Evolutionary conservation across 2,797 vertebrate genomes (phyloP).

Genomic region (Odontamblyopus lacepedii): DNA sequence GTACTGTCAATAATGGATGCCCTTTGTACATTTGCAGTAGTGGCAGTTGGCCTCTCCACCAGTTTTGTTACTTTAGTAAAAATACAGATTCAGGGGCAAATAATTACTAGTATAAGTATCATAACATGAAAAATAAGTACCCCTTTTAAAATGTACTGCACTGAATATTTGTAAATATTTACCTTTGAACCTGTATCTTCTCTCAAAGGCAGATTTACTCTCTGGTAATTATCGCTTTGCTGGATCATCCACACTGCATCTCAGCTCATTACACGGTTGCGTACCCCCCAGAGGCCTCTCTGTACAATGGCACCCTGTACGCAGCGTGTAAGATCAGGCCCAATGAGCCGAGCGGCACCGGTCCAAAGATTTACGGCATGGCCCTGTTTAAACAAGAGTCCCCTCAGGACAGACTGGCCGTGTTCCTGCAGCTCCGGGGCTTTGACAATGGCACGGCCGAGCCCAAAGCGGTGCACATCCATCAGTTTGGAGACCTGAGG

Average conservation of each 20-base stretch:
- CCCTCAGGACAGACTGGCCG: constrained; percentile 72
- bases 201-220: constrained; percentile 45
- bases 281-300: constrained; percentile 59
- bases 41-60: too few relatives aligned
- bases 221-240: constrained; percentile 34
- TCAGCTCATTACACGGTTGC: constrained; percentile 21
- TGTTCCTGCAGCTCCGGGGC: constrained; percentile 79
- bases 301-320: constrained; percentile 77
- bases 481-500: constrained; percentile 87
- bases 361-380: constrained; percentile 81
- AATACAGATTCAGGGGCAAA: too few relatives aligned
- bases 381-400: constrained; percentile 84
- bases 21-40: not conserved
- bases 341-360: constrained; percentile 54
- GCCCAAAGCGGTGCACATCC: constrained; percentile 88
- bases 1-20: not conserved
- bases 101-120: too few relatives aligned
- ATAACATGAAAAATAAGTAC: too few relatives aligned
- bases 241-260: constrained; percentile 43
- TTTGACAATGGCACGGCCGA: constrained; percentile 64
- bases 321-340: constrained; percentile 82
- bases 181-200: not conserved
- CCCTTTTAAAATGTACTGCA: too few relatives aligned
- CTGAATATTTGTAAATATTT: not conserved
- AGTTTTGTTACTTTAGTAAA: too few relatives aligned